phyloP scores from a whole-genome alignment of 92 coral and sea anemone genomes.

The Heliopora coerulea region DNA sequence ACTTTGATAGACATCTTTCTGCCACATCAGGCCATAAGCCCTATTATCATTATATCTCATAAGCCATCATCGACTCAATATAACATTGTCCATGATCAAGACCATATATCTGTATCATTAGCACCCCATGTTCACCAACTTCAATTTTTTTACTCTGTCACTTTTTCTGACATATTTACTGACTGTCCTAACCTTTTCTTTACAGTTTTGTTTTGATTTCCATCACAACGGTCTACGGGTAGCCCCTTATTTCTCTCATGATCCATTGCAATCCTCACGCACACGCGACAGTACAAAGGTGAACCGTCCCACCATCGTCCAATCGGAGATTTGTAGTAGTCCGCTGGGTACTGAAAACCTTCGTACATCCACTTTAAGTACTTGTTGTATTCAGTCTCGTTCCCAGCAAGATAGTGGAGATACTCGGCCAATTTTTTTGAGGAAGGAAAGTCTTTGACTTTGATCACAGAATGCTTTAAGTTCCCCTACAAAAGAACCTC shows the following conservation, averaged over 20 bases:
- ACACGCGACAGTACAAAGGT: conserved; percentile 94
- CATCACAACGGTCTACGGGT: conserved; percentile 69
- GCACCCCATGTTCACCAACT: too few relatives aligned
- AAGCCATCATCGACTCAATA: too few relatives aligned
- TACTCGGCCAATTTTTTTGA: conserved; percentile 84
- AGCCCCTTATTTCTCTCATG: conserved; percentile 76
- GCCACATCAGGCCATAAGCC: too few relatives aligned
- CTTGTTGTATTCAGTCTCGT: conserved; percentile 84
- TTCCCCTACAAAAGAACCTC: conserved; percentile 81
- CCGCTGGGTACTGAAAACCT: conserved; percentile 64
- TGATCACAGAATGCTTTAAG: conserved; percentile 75
- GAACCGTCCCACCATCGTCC: conserved; percentile 95
- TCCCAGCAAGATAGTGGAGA: conserved; percentile 56
- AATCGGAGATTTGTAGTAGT: conserved; percentile 71
- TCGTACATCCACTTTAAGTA: conserved; percentile 94
- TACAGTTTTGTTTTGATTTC: not conserved
- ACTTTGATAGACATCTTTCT: too few relatives aligned
- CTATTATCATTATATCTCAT: too few relatives aligned
- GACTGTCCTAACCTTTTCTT: conserved; percentile 5
- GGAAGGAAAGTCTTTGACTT: conserved; percentile 80
- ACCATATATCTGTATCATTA: too few relatives aligned
- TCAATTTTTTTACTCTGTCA: too few relatives aligned
- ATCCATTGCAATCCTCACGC: conserved; percentile 90
- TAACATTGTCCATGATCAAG: too few relatives aligned
- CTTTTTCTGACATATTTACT: too few relatives aligned